These are phyloP conservation scores for Steinernema hermaphroditum DNA, from an alignment of 2,888 invertebrate species.

Conservation along the genomic window DNA sequence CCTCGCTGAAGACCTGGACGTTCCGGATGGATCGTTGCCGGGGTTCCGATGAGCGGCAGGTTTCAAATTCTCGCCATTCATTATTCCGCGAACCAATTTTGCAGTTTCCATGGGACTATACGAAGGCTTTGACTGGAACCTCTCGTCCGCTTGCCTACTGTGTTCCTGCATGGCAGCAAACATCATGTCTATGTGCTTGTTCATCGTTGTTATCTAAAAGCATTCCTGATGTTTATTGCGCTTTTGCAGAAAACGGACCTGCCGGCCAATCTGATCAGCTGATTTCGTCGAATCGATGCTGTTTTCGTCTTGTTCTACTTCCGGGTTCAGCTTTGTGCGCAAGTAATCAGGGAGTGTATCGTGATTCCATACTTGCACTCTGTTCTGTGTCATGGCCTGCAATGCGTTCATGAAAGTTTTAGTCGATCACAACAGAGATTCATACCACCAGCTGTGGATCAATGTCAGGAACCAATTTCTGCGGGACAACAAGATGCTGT, in stretches of 20 bases:
- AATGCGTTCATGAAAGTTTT: slow-evolving; percentile 25
- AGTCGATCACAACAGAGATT: not conserved
- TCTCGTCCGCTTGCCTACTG: not conserved
- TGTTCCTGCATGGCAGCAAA: slow-evolving; percentile 37
- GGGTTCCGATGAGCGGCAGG: not conserved
- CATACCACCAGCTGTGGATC: slow-evolving; percentile 48
- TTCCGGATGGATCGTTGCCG: too few species aligned
- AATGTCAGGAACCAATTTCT: slow-evolving; percentile 52
- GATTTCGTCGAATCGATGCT: slow-evolving; percentile 37
- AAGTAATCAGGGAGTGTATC: slow-evolving; percentile 61
- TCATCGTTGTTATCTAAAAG: slow-evolving; percentile 47
- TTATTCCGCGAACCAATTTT: slow-evolving; percentile 48
- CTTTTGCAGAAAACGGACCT: slow-evolving; percentile 33
- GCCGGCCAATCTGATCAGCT: slow-evolving; percentile 37
- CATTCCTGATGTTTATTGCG: not conserved
- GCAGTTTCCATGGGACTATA: slow-evolving; percentile 46
- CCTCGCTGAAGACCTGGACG: too few species aligned
- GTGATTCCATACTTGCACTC: slow-evolving; percentile 59
- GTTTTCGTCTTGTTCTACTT: slow-evolving; percentile 41
- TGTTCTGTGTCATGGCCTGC: slow-evolving; percentile 51
- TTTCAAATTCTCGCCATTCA: slow-evolving; percentile 48
- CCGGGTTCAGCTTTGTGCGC: slow-evolving; percentile 47
- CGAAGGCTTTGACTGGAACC: slow-evolving; percentile 33
- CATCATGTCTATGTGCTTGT: slow-evolving; percentile 56
- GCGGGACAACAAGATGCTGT: slow-evolving; percentile 56